Base-by-base conservation (phyloP, 2,888 invertebrate genomes). In the Subacronicta megacephala region DNA sequence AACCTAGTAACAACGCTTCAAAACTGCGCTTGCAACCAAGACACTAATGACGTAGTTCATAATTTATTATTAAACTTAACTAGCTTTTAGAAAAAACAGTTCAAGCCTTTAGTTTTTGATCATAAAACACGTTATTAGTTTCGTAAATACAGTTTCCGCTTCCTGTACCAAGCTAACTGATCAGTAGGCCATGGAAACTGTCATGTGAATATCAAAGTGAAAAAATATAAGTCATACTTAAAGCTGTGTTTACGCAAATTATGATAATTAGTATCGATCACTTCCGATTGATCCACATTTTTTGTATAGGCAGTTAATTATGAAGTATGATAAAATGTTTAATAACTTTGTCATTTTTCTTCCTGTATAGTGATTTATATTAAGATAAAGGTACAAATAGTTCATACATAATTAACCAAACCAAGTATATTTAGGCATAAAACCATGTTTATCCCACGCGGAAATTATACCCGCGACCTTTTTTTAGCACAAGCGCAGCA, bases 81-180 rank as follows among this genome's bases (percentile, higher is more conserved):
- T 44, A 23, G n/a, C 36, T 41, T 49, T 41, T 35, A 55, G 26
- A 69, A 9, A 17, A 68, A 38, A 37, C n/a, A 9, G 17, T 43
- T 17, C 29, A 4, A 26, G 16, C 33, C 10, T 43, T 33, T 45
- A 31, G n/a, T 33, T 17, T 33, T 17, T 12, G 35, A 47, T 62
- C 60, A 61, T 56, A 36, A 55, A 68, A 68, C 62, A 23, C 43
- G 35, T 53, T 44, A 68, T 42, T 65, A 56, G 51, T 17, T 63
- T 38, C 33, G 18, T 62, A 50, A 41, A 51, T 54, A 59, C n/a
- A 10, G 46, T 49, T 59, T 67, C 66, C 67, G 62, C 56, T 72
- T 65, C 65, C 73, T 62, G 31, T 51, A 20, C 45, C 36, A 36
- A 57, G 18, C 7, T 33, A 59, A 18, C 9, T 33, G n/a, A 41